Evolutionary conservation across 2,113 vertebrate genomes (phyloP), one percentile per base, ranked within the genome.

Genomic region (Salvelinus sp.): DNA sequence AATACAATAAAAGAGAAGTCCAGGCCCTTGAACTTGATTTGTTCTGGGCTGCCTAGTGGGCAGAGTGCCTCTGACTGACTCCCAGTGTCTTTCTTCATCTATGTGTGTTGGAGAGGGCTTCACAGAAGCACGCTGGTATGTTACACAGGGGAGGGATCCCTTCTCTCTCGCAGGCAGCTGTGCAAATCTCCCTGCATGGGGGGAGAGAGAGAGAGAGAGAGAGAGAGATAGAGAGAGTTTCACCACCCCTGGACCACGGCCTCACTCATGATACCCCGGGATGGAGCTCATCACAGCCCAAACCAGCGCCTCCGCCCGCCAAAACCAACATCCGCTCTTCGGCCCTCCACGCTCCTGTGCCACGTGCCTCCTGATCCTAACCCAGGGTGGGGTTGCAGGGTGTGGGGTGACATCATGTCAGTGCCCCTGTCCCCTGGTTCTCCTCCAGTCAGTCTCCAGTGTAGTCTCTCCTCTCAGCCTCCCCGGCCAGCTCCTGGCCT

Each of bases 91-190:
- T 73, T 85, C 73, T 76, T 88, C 77, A 78, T 85, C 76, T 83
- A 60, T 85, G 78, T 88, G 81, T 87, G 76, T 83, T 88, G 84
- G 82, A 83, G 82, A 70, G 62, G 1, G 48, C 78, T 84, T 88
- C 79, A 84, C 79, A 88, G 81, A 85, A 73, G 75, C 76, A 66
- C 38, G 80, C 77, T 20, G 80, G 76, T 78, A 70, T 47, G 33
- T 79, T 83, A 76, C 77, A 74, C 75, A 73, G 83, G 77, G 88
- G 88, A 84, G 86, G 83, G 81, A 78, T 83, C 38, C 81, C 76
- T 75, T 81, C 4, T 23, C 25, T 77, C 83, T 77, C 70, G 79
- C 91, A 92, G 90, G 80, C 92, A 92, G 90, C 91, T 92, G 91
- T 91, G 88, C 86, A 92, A 92, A 91, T 88, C 89, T 91, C 81